Conservation (phyloP, 1,140 invertebrate species). For the Helicoverpa armigera region DNA sequence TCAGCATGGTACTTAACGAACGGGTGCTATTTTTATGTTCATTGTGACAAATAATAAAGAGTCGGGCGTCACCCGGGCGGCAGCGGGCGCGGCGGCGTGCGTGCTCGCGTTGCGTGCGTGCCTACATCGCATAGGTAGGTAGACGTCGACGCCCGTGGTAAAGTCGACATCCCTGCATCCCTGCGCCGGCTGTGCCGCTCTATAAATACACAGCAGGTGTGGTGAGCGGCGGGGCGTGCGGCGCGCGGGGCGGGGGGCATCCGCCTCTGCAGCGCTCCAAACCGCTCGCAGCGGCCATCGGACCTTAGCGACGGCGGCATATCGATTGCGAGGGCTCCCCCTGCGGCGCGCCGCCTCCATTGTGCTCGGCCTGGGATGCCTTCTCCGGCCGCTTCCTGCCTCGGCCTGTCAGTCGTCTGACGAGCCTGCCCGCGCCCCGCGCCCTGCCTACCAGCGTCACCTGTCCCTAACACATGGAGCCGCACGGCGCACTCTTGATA, state of each 20-base stretch:
- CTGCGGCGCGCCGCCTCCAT: slow-evolving; percentile 82
- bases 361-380: slow-evolving; percentile 81
- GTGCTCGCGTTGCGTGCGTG: slow-evolving; percentile 55
- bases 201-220: slow-evolving; percentile 86
- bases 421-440: slow-evolving; percentile 58
- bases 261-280: slow-evolving; percentile 83
- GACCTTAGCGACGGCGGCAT: slow-evolving; percentile 85
- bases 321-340: slow-evolving; percentile 86
- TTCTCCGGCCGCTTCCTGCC: slow-evolving; percentile 82
- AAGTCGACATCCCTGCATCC: slow-evolving; percentile 78
- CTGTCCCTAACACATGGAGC: slow-evolving; percentile 66
- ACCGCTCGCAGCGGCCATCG: slow-evolving; percentile 83
- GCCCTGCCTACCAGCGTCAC: slow-evolving; percentile 70
- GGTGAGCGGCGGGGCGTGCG: slow-evolving; percentile 68
- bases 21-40: slow-evolving; percentile 74
- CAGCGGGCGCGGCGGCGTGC: slow-evolving; percentile 51
- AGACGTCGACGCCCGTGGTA: slow-evolving; percentile 69
- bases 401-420: slow-evolving; percentile 70
- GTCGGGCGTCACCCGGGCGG: slow-evolving; percentile 66
- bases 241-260: slow-evolving; percentile 74
- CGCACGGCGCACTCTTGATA: slow-evolving; percentile 30
- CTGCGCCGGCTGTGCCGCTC: slow-evolving; percentile 77
- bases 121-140: slow-evolving; percentile 61
- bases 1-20: slow-evolving; percentile 54
- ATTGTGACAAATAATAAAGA: slow-evolving; percentile 73